Percentiles rank a stretch among this genome's conserved stretches.
These are phyloP conservation scores for Sebastiscus tertius DNA, from an alignment of 2,797 vertebrate species.

Conservation along the genomic window DNA sequence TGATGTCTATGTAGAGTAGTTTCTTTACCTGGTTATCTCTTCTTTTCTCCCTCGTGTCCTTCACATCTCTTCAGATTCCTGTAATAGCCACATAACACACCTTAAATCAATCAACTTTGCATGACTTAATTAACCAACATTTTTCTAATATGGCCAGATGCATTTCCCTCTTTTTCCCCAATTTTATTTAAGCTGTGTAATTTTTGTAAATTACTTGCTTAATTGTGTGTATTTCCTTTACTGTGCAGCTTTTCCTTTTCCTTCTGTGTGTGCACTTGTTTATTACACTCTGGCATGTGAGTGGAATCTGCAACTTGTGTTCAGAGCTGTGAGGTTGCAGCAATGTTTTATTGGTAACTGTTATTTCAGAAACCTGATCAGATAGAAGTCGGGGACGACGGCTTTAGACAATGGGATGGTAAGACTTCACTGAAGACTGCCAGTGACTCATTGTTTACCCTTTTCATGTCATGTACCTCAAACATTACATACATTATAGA, in stretches of 20 bases:
- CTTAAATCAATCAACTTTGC: background rate
- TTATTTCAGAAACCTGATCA: conserved; percentile 99
- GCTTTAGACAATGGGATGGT: conserved; percentile 99
- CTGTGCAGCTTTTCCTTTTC: background rate
- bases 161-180: background rate
- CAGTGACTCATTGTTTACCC: conserved; percentile 52
- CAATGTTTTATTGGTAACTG: conserved; percentile 96
- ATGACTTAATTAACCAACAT: background rate
- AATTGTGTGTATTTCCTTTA: conserved; percentile 1
- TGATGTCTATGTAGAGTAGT: background rate
- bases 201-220: background rate
- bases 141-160: background rate
- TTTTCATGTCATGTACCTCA: background rate
- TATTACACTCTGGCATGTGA: conserved; percentile 52
- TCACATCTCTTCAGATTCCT: background rate
- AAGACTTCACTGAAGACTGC: conserved; percentile 81
- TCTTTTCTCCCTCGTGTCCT: background rate
- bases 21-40: background rate
- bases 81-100: background rate
- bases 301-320: conserved; percentile 73
- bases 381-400: conserved; percentile 96
- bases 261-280: background rate
- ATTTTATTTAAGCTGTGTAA: background rate
- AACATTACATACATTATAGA: background rate
- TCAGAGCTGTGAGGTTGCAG: conserved; percentile 81